phyloP scores from a whole-genome alignment of 2,888 invertebrate species.

The Hyposoter didymator region DNA sequence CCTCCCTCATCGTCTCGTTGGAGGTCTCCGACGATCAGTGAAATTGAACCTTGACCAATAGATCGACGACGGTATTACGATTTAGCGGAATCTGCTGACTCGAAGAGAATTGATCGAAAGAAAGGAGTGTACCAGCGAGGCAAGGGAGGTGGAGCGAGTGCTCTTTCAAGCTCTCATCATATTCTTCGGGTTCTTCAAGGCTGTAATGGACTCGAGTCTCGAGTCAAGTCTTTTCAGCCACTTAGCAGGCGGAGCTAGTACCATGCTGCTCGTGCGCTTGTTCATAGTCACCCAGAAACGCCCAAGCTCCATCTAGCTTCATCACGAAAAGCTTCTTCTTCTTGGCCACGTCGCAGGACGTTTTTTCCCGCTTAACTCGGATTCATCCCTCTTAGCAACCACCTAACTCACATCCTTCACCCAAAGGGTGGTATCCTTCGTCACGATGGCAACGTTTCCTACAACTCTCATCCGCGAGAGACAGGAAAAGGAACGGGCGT shows the following conservation, averaged over 20 bases:
- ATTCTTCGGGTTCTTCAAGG: slow-evolving; percentile 48
- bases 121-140: slow-evolving; percentile 46
- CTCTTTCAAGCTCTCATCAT: slow-evolving; percentile 57
- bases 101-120: slow-evolving; percentile 57
- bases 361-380: slow-evolving; percentile 60
- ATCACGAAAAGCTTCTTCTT: slow-evolving; percentile 65
- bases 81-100: slow-evolving; percentile 68
- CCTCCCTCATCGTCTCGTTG: not conserved
- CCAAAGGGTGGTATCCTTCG: slow-evolving; percentile 40
- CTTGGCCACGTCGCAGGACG: slow-evolving; percentile 54
- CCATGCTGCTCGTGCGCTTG: slow-evolving; percentile 63
- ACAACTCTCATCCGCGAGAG: slow-evolving; percentile 50
- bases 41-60: slow-evolving; percentile 49
- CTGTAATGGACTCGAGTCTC: slow-evolving; percentile 73
- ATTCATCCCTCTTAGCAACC: slow-evolving; percentile 59
- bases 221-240: slow-evolving; percentile 72
- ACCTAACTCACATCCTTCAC: slow-evolving; percentile 49
- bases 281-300: slow-evolving; percentile 66
- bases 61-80: slow-evolving; percentile 66
- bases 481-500: slow-evolving; percentile 38
- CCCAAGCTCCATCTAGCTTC: slow-evolving; percentile 62
- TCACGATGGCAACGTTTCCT: slow-evolving; percentile 46
- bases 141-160: slow-evolving; percentile 46
- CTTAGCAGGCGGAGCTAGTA: slow-evolving; percentile 77
- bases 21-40: not conserved